A percentile compares a stretch with the other conserved stretches of the same genome.
phyloP scores from a whole-genome alignment of 2,888 invertebrate genomes.

The Aelia acuminata region DNA sequence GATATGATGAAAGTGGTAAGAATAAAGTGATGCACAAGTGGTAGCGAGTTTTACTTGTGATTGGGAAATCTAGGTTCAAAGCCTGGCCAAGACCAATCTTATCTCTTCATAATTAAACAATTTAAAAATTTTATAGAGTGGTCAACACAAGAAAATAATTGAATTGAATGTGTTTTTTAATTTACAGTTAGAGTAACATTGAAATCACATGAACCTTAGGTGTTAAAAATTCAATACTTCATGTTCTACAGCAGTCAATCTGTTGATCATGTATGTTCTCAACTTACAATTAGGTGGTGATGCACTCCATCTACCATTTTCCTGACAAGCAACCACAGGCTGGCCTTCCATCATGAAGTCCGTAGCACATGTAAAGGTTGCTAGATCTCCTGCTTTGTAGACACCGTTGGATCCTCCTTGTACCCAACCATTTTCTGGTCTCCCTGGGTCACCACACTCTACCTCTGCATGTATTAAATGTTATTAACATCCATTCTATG shows the following conservation, averaged over 20 bases:
- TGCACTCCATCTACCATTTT: constrained; percentile 88
- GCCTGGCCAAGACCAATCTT: too few relatives aligned
- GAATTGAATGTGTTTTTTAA: too few relatives aligned
- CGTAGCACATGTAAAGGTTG: constrained; percentile 83
- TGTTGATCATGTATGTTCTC: background rate
- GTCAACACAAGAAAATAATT: too few relatives aligned
- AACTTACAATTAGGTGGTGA: constrained; percentile 84
- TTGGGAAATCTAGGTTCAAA: too few relatives aligned
- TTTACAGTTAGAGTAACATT: too few relatives aligned
- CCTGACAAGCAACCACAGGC: constrained; percentile 91
- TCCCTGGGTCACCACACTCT: constrained; percentile 74
- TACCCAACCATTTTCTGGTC: constrained; percentile 84
- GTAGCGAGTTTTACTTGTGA: too few relatives aligned
- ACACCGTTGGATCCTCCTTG: constrained; percentile 78
- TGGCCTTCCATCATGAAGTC: constrained; percentile 92
- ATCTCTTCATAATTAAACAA: too few relatives aligned
- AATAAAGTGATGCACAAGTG: too few relatives aligned
- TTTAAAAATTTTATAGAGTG: too few relatives aligned
- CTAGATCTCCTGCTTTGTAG: constrained; percentile 86
- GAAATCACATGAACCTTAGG: too few relatives aligned
- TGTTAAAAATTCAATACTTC: too few relatives aligned
- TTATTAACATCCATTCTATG: background rate
- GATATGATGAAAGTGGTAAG: too few relatives aligned
- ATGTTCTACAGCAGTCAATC: background rate
- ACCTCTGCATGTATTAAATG: constrained; percentile 75